These are phyloP conservation scores for Acanthosepion esculentum DNA, from an alignment of 2,888 invertebrate species.

Conservation along the genomic window DNA sequence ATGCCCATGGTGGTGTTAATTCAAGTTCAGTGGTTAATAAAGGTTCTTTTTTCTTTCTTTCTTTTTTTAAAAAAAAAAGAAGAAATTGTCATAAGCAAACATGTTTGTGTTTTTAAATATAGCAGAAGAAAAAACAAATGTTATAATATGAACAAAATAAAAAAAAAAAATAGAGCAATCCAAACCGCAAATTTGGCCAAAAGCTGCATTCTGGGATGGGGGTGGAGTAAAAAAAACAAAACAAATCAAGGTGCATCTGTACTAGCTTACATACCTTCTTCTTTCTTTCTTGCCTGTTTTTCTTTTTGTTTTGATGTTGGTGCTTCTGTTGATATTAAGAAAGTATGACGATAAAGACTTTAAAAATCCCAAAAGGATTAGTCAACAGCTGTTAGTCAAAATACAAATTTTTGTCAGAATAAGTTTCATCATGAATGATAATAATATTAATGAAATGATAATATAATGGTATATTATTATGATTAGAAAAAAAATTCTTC, in stretches of 20 bases:
- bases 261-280: slow-evolving; percentile 46
- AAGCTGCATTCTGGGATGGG: background rate
- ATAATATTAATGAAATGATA: too few relatives aligned
- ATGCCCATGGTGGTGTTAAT: slow-evolving; percentile 8
- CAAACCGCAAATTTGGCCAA: slow-evolving; percentile 4
- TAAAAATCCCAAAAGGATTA: background rate
- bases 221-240: background rate
- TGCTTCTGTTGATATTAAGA: slow-evolving; percentile 47
- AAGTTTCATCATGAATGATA: too few relatives aligned
- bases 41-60: too few relatives aligned
- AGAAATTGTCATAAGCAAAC: background rate
- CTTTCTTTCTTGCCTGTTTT: slow-evolving; percentile 46
- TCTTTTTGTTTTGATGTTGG: slow-evolving; percentile 46
- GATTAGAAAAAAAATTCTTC: too few relatives aligned
- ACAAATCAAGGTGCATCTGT: slow-evolving; percentile 34
- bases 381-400: background rate
- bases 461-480: too few relatives aligned
- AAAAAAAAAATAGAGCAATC: background rate
- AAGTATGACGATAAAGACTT: background rate
- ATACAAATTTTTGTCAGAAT: background rate
- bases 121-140: background rate
- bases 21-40: background rate
- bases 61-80: background rate
- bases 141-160: background rate
- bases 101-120: background rate